A percentile compares a stretch with the other conserved stretches of the same genome.
Conservation (phyloP, 2,797 vertebrate genomes). For the Brachyalestes nurse region DNA sequence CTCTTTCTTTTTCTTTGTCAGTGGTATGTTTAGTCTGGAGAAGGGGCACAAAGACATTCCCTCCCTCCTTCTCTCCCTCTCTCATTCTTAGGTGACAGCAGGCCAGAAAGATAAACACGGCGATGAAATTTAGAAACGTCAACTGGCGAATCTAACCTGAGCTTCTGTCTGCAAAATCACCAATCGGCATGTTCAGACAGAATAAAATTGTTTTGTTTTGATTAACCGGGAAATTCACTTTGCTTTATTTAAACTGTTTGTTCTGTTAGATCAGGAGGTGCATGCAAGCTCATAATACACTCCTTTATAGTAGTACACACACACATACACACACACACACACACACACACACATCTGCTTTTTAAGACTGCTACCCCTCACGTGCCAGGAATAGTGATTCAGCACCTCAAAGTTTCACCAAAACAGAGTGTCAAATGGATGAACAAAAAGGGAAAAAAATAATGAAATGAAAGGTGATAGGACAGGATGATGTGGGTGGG, state of each 20-base stretch:
- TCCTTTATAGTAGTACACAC: neutral
- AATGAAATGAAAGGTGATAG: neutral
- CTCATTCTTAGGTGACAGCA: neutral
- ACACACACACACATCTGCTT: constrained; percentile 55
- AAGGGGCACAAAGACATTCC: constrained; percentile 18
- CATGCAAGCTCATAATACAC: neutral
- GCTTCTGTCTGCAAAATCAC: constrained; percentile 1
- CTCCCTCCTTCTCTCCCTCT: neutral
- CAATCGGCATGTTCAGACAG: neutral
- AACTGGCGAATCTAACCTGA: neutral
- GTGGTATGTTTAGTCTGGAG: constrained; percentile 51
- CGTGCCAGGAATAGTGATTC: constrained; percentile 61
- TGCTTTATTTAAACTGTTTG: neutral
- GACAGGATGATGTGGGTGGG: constrained; percentile 42
- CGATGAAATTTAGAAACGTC: neutral
- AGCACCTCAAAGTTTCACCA: constrained; percentile 59
- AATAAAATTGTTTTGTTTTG: neutral
- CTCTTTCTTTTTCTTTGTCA: constrained; percentile 30
- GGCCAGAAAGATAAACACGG: constrained; percentile 2
- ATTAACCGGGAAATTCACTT: neutral
- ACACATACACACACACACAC: constrained; percentile 6
- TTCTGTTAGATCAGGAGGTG: neutral
- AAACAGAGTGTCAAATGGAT: constrained; percentile 43
- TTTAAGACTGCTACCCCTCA: constrained; percentile 39
- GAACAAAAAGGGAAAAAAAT: neutral